These are phyloP conservation scores for Marmota flaviventris DNA, from an alignment of 2,113 vertebrate species.

Conservation along the genomic window DNA sequence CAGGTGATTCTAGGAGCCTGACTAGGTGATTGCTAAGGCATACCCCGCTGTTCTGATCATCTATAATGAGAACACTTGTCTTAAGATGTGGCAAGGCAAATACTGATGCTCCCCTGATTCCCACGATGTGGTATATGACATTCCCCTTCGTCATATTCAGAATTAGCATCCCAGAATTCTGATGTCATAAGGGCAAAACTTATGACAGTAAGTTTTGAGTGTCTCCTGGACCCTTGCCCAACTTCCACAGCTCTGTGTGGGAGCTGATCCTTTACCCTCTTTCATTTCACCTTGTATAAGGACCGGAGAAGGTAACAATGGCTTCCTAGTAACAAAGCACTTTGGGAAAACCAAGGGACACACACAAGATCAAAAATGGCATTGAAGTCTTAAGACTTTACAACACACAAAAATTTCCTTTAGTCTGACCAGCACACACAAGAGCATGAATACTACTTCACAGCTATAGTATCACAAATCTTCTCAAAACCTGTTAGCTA, in stretches of 20 bases:
- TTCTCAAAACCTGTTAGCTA: neutral
- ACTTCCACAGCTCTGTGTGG: no score
- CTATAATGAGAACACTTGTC: neutral
- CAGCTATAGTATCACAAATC: neutral
- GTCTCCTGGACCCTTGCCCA: no score
- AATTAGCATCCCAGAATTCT: no score
- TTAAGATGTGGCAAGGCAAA: fast-evolving
- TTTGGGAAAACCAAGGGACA: neutral
- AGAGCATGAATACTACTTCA: neutral
- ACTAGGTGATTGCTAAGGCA: neutral
- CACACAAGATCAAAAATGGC: neutral
- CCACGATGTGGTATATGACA: fast-evolving
- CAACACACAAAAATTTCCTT: neutral
- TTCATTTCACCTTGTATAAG: neutral
- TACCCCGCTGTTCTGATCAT: fast-evolving
- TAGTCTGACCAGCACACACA: neutral
- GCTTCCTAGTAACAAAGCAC: neutral
- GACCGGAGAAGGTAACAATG: neutral
- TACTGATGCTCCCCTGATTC: no score
- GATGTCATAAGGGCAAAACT: no score
- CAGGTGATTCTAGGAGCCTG: neutral
- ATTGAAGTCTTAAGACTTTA: neutral
- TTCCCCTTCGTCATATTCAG: no score
- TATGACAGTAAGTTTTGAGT: no score
- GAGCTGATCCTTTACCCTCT: neutral